These are phyloP conservation scores for Drosophila grimshawi DNA, from an alignment of 1,140 invertebrate genomes.

Conservation along the genomic window DNA sequence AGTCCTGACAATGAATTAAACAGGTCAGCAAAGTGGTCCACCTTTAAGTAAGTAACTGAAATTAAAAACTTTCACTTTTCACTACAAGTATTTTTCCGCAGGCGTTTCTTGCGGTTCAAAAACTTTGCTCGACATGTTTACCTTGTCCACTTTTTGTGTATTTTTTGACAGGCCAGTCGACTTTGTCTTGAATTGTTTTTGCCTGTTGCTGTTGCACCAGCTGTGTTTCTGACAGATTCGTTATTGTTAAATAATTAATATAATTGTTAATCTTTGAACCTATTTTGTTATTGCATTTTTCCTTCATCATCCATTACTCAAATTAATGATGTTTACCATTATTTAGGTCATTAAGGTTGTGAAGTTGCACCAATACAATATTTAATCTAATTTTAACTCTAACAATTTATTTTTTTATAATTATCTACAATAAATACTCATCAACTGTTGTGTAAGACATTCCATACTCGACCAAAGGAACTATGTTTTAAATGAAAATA, in stretches of 20 bases:
- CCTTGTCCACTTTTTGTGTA: background rate
- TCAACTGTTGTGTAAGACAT: no score
- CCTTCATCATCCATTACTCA: no score
- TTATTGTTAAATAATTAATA: background rate
- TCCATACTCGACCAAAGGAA: no score
- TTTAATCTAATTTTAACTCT: no score
- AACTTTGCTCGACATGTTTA: constrained; percentile 19
- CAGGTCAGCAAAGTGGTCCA: constrained; percentile 22
- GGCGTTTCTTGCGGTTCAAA: constrained; percentile 17
- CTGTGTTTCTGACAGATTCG: background rate
- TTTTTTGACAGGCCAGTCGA: constrained; percentile 21
- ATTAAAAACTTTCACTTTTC: constrained; percentile 61
- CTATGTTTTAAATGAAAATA: no score
- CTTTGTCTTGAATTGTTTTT: constrained; percentile 21
- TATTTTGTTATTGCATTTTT: no score
- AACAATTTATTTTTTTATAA: no score
- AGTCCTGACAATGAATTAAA: constrained; percentile 33
- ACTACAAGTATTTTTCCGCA: constrained; percentile 36
- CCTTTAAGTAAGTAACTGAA: constrained; percentile 57
- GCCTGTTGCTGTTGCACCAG: background rate
- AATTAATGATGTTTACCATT: no score
- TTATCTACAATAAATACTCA: no score
- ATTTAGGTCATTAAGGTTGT: no score
- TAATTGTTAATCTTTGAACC: no score
- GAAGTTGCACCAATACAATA: no score